These are phyloP conservation scores for Rana temporaria DNA, from an alignment of 2,113 vertebrate genomes.

Conservation along the genomic window DNA sequence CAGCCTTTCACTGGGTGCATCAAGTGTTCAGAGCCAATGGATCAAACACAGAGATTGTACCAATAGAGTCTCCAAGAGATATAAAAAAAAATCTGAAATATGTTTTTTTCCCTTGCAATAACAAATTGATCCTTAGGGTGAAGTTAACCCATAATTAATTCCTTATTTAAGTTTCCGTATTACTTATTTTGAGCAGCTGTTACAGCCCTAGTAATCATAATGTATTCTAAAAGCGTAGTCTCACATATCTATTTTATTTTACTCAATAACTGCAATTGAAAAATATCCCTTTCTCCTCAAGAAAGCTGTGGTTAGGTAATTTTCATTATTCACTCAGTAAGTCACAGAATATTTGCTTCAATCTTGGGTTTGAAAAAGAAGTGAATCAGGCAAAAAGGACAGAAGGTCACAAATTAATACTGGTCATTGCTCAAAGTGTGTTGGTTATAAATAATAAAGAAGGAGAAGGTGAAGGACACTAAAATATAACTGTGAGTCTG, in stretches of 20 bases:
- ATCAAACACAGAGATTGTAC: no score
- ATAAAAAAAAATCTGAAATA: no score
- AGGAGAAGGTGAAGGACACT: slow-evolving; percentile 90
- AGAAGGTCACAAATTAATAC: slow-evolving; percentile 99
- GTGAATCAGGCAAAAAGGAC: slow-evolving; percentile 96
- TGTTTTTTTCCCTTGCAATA: no score
- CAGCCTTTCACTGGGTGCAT: no score
- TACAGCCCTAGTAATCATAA: no score
- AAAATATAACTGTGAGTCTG: slow-evolving; percentile 84
- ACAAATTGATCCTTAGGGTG: no score
- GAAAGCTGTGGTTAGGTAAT: slow-evolving; percentile 21
- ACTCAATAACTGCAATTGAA: slow-evolving; percentile 1
- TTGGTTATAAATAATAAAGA: slow-evolving; percentile 98
- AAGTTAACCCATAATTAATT: no score
- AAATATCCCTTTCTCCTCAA: slow-evolving; percentile 7
- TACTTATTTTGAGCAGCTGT: no score
- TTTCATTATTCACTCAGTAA: slow-evolving; percentile 80
- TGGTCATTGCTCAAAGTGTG: slow-evolving; percentile 98
- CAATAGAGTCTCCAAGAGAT: no score
- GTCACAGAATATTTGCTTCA: slow-evolving; percentile 82
- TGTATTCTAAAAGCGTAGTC: no score
- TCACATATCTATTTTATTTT: neutral
- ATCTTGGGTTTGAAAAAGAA: slow-evolving; percentile 94
- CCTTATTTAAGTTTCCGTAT: no score
- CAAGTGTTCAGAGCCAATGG: no score